Conservation (phyloP, 2,888 invertebrate species). For the Oligia latruncula region DNA sequence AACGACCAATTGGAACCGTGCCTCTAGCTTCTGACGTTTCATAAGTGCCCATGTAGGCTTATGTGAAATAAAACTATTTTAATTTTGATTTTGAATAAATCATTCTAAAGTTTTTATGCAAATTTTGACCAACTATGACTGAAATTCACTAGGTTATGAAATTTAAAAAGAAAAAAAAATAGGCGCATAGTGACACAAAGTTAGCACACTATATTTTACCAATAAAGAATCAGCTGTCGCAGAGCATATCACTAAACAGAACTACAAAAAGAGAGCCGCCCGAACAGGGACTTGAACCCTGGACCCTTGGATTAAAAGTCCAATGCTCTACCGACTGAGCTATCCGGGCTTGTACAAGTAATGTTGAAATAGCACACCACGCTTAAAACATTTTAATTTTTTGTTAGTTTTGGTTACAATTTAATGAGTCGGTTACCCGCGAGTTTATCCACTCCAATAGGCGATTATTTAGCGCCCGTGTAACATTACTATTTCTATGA, state of each 20-base stretch:
- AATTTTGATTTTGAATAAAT: no score
- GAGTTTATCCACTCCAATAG: neutral
- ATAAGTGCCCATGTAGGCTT: no score
- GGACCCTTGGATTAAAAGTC: constrained; percentile 91
- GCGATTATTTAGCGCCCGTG: neutral
- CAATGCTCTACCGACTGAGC: constrained; percentile 91
- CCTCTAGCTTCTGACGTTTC: no score
- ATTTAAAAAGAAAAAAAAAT: neutral
- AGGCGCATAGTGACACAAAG: neutral
- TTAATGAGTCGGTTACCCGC: neutral
- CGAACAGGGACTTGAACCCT: constrained; percentile 91
- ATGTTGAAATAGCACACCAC: neutral
- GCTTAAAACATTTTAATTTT: neutral
- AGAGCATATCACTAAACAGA: neutral
- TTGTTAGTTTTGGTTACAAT: neutral
- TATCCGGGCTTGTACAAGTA: constrained; percentile 84
- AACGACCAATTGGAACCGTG: no score
- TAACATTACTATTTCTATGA: neutral
- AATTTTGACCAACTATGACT: neutral
- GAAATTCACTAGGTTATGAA: neutral
- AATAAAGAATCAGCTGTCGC: neutral
- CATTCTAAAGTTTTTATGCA: neutral
- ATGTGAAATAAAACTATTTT: no score
- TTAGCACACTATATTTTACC: neutral
- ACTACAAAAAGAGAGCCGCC: constrained; percentile 77